Percentiles rank a stretch among this genome's conserved stretches.
Evolutionary conservation across 2,888 invertebrate genomes (phyloP).

Genomic region (Ennomos erosarius): DNA sequence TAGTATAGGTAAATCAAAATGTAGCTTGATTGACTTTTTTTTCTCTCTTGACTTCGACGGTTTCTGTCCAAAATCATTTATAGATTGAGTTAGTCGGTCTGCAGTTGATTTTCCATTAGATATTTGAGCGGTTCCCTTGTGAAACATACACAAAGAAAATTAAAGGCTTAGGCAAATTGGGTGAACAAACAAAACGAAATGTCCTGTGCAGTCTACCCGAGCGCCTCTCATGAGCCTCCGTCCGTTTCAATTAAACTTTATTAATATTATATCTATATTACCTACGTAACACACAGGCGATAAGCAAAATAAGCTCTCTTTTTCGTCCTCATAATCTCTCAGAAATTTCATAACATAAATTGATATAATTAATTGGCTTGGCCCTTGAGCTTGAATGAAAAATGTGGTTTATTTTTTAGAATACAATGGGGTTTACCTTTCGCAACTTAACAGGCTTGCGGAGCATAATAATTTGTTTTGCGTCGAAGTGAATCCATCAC

Average conservation of each 20-base stretch:
- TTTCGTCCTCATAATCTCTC: slow-evolving; percentile 20
- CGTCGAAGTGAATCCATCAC: slow-evolving; percentile 29
- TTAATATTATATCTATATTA: slow-evolving; percentile 14
- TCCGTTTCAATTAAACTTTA: slow-evolving; percentile 30
- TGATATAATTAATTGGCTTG: slow-evolving; percentile 33
- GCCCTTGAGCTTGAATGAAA: slow-evolving; percentile 27
- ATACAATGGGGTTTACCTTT: slow-evolving; percentile 31
- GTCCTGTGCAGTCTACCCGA: slow-evolving; percentile 7
- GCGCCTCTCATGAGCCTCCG: slow-evolving; percentile 19
- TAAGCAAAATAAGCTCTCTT: slow-evolving; percentile 19
- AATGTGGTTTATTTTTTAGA: slow-evolving; percentile 30
- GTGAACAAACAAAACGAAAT: slow-evolving; percentile 29
- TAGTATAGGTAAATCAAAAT: too few species aligned
- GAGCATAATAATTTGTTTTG: slow-evolving; percentile 35
- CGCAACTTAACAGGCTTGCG: slow-evolving; percentile 32
- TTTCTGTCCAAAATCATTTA: not conserved
- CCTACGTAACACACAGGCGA: slow-evolving; percentile 14
- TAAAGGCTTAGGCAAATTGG: slow-evolving; percentile 28
- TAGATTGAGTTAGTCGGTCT: slow-evolving; percentile 8
- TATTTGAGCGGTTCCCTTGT: slow-evolving; percentile 22
- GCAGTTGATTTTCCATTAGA: slow-evolving; percentile 23
- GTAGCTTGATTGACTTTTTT: too few species aligned
- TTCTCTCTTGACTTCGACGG: too few species aligned
- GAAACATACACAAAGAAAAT: slow-evolving; percentile 24
- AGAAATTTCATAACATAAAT: slow-evolving; percentile 29